Percentiles rank a stretch among this genome's conserved stretches.
phyloP scores from a whole-genome alignment of 2,888 invertebrate species.

The Orthonevra nobilis region DNA sequence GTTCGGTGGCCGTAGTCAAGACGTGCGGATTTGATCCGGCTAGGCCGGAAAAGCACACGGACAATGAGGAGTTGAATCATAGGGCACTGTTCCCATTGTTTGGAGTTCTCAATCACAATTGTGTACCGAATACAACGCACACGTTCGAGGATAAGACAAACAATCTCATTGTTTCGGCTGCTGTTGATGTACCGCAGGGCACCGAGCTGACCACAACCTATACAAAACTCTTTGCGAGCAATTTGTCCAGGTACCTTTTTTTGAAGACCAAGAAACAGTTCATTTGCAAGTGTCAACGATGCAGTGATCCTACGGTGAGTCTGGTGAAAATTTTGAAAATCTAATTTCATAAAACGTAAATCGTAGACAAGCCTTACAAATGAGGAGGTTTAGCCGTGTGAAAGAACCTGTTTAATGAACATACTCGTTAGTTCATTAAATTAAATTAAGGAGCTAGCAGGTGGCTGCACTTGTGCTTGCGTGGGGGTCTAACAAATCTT shows the following conservation, averaged over 20 bases:
- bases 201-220: conserved; percentile 86
- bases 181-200: conserved; percentile 83
- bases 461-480: too few species aligned
- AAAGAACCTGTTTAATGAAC: too few species aligned
- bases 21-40: conserved; percentile 79
- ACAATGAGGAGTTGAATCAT: conserved; percentile 79
- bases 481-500: too few species aligned
- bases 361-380: too few species aligned
- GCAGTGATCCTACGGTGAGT: conserved; percentile 85
- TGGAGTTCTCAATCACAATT: conserved; percentile 87
- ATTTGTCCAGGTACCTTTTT: conserved; percentile 84
- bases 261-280: conserved; percentile 85
- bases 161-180: conserved; percentile 84
- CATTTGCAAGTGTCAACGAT: conserved; percentile 85
- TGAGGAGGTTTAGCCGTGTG: too few species aligned
- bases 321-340: background rate
- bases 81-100: conserved; percentile 85
- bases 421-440: too few species aligned
- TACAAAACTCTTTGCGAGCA: conserved; percentile 86
- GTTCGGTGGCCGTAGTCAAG: conserved; percentile 78
- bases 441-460: too few species aligned
- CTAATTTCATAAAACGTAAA: too few species aligned
- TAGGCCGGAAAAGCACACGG: conserved; percentile 74
- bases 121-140: conserved; percentile 87
- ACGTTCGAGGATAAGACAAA: conserved; percentile 83